These are phyloP conservation scores for Nesoenas mayeri DNA, from an alignment of 2,113 vertebrate genomes.

Conservation along the genomic window DNA sequence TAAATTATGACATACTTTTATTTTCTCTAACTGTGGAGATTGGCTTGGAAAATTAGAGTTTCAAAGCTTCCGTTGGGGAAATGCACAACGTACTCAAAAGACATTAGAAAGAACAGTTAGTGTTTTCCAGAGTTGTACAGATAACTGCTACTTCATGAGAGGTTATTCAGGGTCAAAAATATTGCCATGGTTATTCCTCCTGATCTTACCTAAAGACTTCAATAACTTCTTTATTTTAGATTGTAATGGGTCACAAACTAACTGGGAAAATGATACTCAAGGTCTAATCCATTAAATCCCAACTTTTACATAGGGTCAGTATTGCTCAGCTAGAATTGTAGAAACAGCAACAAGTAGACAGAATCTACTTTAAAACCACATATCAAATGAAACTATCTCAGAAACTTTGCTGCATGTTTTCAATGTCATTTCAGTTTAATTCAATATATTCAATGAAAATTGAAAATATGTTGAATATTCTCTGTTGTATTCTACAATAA, in stretches of 20 bases:
- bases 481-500: too few species aligned
- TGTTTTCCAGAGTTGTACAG: background rate
- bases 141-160: background rate
- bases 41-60: background rate
- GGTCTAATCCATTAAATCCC: background rate
- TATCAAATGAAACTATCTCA: background rate
- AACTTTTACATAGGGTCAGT: background rate
- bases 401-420: background rate
- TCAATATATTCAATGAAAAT: background rate
- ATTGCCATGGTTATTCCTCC: background rate
- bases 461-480: background rate
- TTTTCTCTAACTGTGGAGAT: background rate
- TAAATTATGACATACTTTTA: background rate
- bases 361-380: background rate
- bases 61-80: background rate
- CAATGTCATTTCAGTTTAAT: background rate
- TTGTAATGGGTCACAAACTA: background rate
- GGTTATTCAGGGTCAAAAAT: background rate
- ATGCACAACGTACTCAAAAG: background rate
- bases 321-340: background rate
- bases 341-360: background rate
- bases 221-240: background rate
- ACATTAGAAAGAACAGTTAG: background rate
- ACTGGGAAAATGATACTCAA: background rate
- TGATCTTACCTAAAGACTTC: background rate